Conservation (phyloP, 2,888 invertebrate species). For the Stenodera caucasica region DNA sequence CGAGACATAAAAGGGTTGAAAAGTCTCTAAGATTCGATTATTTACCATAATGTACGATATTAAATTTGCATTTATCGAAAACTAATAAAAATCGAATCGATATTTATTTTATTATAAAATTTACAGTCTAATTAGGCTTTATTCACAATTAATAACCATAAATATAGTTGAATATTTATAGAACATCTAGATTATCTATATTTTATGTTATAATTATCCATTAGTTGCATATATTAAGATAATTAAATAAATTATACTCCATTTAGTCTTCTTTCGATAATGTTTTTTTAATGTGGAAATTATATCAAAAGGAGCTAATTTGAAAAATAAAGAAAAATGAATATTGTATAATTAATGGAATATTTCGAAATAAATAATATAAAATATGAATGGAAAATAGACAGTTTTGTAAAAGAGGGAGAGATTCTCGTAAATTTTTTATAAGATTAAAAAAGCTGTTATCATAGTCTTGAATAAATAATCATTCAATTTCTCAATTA, state of each 20-base stretch:
- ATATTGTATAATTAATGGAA: neutral
- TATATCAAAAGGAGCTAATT: no score
- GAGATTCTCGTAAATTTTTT: neutral
- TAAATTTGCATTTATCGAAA: no score
- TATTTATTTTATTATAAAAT: no score
- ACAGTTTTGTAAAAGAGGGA: neutral
- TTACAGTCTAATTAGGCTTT: no score
- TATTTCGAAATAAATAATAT: constrained; percentile 1
- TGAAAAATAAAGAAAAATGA: neutral
- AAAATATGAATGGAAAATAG: neutral
- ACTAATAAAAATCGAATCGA: no score
- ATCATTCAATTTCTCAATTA: neutral
- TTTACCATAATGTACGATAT: no score
- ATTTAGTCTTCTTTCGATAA: neutral
- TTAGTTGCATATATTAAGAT: neutral
- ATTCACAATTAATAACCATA: no score
- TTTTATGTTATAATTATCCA: neutral
- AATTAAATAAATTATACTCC: neutral
- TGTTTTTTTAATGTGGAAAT: neutral
- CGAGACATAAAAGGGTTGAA: no score
- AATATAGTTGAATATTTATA: no score
- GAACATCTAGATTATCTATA: neutral
- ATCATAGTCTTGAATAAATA: neutral
- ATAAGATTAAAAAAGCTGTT: neutral
- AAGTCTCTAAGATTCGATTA: no score